Evolutionary conservation across 2,797 vertebrate genomes (phyloP).

Genomic region (Enteromius treurensis): DNA sequence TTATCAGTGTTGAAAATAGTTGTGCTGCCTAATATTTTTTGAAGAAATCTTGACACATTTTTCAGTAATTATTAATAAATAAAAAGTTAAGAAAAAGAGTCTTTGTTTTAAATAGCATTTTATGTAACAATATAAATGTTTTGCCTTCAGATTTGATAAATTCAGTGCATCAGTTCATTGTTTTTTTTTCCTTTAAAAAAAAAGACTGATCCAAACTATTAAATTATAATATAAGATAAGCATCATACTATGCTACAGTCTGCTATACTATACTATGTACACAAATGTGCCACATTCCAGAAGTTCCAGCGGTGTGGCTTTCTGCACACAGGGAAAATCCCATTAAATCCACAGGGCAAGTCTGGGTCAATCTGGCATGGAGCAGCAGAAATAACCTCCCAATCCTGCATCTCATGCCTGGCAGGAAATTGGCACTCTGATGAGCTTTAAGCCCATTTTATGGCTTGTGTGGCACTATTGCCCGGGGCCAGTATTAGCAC

Average conservation of each 20-base stretch:
- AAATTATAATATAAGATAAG: background rate
- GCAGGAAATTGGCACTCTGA: constrained; percentile 56
- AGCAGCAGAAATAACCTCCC: constrained; percentile 57
- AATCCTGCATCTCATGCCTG: constrained; percentile 53
- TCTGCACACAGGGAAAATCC: constrained; percentile 50
- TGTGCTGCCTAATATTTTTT: background rate
- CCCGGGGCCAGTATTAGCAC: constrained; percentile 37
- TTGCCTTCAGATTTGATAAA: background rate
- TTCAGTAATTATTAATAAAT: background rate
- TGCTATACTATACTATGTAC: constrained; percentile 3
- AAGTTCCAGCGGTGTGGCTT: constrained; percentile 42
- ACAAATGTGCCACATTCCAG: constrained; percentile 33
- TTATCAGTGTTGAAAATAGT: background rate
- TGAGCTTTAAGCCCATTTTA: constrained; percentile 59
- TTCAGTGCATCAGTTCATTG: no score
- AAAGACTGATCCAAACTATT: background rate
- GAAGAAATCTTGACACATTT: background rate
- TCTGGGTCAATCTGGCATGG: constrained; percentile 59
- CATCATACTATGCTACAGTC: background rate
- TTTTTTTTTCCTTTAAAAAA: background rate
- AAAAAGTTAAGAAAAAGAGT: background rate
- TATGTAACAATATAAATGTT: background rate
- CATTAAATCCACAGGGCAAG: constrained; percentile 58
- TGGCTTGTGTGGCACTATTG: constrained; percentile 53
- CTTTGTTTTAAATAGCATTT: background rate